Percentiles rank a stretch among this genome's conserved stretches.
Evolutionary conservation across 2,888 invertebrate species (phyloP).

Genomic region (Ichneumoninae sp.): DNA sequence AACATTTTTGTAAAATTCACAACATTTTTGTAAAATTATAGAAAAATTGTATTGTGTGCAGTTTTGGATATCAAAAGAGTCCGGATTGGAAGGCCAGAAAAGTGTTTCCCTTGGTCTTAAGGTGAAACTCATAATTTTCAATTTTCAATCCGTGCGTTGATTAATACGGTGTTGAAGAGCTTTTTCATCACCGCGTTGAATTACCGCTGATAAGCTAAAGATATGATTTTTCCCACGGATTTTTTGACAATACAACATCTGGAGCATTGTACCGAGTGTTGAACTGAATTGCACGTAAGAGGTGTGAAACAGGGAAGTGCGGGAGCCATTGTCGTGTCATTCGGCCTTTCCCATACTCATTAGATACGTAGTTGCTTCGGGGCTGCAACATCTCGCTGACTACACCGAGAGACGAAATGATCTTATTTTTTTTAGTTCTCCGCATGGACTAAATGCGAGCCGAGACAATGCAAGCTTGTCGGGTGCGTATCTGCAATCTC

Average conservation of each 20-base stretch:
- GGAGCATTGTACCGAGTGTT: slow-evolving; percentile 14
- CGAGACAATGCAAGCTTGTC: slow-evolving; percentile 63
- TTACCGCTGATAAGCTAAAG: slow-evolving; percentile 31
- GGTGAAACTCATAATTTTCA: too few relatives aligned
- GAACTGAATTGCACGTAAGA: slow-evolving; percentile 43
- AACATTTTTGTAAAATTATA: too few relatives aligned
- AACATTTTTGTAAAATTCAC: too few relatives aligned
- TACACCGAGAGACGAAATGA: slow-evolving; percentile 53
- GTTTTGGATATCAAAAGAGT: too few relatives aligned
- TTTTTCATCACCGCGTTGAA: slow-evolving; percentile 11
- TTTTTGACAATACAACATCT: slow-evolving; percentile 37
- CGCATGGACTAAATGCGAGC: slow-evolving; percentile 45
- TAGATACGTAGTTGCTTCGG: slow-evolving; percentile 35
- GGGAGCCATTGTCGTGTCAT: slow-evolving; percentile 61
- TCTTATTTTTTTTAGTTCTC: slow-evolving; percentile 41
- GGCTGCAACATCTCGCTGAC: slow-evolving; percentile 52
- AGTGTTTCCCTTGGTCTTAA: too few relatives aligned
- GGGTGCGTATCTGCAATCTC: slow-evolving; percentile 47
- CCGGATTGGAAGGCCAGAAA: too few relatives aligned
- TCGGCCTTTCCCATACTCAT: slow-evolving; percentile 60
- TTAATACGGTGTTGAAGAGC: not conserved
- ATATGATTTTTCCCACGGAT: slow-evolving; percentile 31
- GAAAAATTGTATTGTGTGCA: too few relatives aligned
- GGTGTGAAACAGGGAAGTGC: slow-evolving; percentile 58
- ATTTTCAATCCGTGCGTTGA: not conserved